Percentiles rank a stretch among this genome's conserved stretches.
These are phyloP conservation scores for Globodera rostochiensis DNA, from an alignment of 1,140 invertebrate genomes.

Conservation along the genomic window DNA sequence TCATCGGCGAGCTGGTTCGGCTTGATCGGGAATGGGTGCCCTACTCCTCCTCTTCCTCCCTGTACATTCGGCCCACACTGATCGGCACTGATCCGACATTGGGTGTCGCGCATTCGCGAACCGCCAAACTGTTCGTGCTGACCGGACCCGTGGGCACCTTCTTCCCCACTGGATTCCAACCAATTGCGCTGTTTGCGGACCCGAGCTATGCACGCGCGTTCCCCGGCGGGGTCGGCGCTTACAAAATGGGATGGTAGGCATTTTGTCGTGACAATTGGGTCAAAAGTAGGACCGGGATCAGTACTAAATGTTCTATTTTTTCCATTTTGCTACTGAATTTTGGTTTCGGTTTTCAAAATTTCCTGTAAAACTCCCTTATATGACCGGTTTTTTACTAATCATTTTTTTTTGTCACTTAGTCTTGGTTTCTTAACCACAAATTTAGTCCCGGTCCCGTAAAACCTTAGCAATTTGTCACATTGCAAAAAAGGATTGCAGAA, in stretches of 20 bases:
- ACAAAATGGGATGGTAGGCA: slow-evolving; percentile 82
- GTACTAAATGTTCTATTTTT: no score
- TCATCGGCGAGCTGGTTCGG: slow-evolving; percentile 80
- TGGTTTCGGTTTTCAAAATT: no score
- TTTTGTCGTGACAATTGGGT: neutral
- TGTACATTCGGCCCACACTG: slow-evolving; percentile 92
- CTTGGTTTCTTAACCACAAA: no score
- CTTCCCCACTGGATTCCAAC: slow-evolving; percentile 77
- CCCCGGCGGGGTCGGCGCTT: slow-evolving; percentile 89
- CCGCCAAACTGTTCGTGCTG: slow-evolving; percentile 84
- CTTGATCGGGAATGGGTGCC: slow-evolving; percentile 98
- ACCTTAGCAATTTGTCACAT: no score
- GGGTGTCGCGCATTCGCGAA: slow-evolving; percentile 81
- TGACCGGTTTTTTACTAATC: no score
- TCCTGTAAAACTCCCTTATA: no score
- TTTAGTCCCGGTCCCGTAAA: no score
- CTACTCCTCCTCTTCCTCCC: slow-evolving; percentile 77
- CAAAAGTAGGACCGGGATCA: no score
- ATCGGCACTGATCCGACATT: slow-evolving; percentile 93
- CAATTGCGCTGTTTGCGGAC: slow-evolving; percentile 79
- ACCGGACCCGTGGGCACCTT: slow-evolving; percentile 89
- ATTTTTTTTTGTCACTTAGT: no score
- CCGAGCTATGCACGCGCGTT: slow-evolving; percentile 83
- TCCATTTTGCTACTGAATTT: no score
- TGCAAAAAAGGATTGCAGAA: no score